phyloP scores from a whole-genome alignment of 2,888 invertebrate species.

The Ganaspis brasiliensis region DNA sequence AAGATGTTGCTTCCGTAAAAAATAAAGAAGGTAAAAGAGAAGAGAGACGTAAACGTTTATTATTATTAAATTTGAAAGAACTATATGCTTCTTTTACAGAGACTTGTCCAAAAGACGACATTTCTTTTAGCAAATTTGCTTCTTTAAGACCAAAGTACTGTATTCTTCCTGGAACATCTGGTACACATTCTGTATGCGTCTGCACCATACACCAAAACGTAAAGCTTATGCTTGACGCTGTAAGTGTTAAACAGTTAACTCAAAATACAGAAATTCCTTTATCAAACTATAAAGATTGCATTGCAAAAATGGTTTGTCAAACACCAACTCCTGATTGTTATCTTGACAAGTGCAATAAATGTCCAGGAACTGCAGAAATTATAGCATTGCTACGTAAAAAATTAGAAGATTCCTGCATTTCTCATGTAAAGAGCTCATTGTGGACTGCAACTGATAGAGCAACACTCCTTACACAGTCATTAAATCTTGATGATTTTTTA shows the following conservation, averaged over 20 bases:
- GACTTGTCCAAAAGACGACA: slow-evolving; percentile 4
- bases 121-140: slow-evolving; percentile 42
- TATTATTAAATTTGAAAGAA: slow-evolving; percentile 29
- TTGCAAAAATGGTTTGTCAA: slow-evolving; percentile 22
- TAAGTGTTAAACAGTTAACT: too few species aligned
- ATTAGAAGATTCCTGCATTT: slow-evolving; percentile 20
- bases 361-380: slow-evolving; percentile 37
- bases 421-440: slow-evolving; percentile 38
- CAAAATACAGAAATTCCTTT: too few species aligned
- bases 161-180: slow-evolving; percentile 34
- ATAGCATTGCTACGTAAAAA: slow-evolving; percentile 17
- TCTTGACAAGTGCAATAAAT: slow-evolving; percentile 18
- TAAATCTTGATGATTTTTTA: slow-evolving; percentile 27
- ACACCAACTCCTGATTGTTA: slow-evolving; percentile 37
- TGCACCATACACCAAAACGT: too few species aligned
- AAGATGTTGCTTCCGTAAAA: slow-evolving; percentile 10
- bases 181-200: too few species aligned
- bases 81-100: slow-evolving; percentile 32
- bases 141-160: slow-evolving; percentile 37
- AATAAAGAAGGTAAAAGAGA: slow-evolving; percentile 16
- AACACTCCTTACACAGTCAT: slow-evolving; percentile 32
- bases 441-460: slow-evolving; percentile 45
- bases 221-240: too few species aligned
- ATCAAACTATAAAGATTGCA: slow-evolving; percentile 35
- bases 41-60: slow-evolving; percentile 35